Evolutionary conservation across 2,797 vertebrate genomes (phyloP).

Genomic region (Peromyscus eremicus): DNA sequence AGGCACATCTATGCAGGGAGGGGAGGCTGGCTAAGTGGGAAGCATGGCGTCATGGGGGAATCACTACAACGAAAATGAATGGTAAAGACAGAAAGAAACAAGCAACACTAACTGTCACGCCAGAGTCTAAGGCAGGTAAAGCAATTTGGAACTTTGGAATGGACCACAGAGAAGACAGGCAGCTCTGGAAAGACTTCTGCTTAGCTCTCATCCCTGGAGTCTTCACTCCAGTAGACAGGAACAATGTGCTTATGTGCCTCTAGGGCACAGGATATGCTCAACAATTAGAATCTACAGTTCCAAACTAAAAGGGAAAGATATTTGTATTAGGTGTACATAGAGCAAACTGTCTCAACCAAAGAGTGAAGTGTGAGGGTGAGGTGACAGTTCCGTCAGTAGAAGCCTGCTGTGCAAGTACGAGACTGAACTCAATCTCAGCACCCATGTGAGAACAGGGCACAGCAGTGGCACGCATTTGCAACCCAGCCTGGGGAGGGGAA

Average conservation of each 20-base stretch:
- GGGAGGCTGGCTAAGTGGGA: not conserved
- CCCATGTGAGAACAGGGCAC: not conserved
- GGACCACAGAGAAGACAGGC: not conserved
- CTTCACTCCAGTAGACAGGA: not conserved
- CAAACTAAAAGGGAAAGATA: not conserved
- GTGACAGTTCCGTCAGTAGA: not conserved
- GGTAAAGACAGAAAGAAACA: not conserved
- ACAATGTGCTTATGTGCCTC: no score
- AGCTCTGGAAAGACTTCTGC: not conserved
- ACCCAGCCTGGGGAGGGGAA: not conserved
- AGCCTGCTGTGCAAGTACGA: not conserved
- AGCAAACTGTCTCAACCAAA: not conserved
- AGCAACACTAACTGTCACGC: not conserved
- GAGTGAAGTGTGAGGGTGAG: not conserved
- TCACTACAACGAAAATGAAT: not conserved
- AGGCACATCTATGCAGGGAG: not conserved
- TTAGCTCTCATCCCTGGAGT: accelerated
- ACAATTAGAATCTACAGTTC: not conserved
- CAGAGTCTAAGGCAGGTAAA: not conserved
- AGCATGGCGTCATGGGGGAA: accelerated
- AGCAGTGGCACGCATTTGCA: not conserved
- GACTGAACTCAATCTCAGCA: not conserved
- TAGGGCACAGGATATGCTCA: not conserved
- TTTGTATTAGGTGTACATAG: not conserved
- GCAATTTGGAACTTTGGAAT: accelerated